Conservation (phyloP, 2,888 invertebrate species). For the Norana najaformis region DNA sequence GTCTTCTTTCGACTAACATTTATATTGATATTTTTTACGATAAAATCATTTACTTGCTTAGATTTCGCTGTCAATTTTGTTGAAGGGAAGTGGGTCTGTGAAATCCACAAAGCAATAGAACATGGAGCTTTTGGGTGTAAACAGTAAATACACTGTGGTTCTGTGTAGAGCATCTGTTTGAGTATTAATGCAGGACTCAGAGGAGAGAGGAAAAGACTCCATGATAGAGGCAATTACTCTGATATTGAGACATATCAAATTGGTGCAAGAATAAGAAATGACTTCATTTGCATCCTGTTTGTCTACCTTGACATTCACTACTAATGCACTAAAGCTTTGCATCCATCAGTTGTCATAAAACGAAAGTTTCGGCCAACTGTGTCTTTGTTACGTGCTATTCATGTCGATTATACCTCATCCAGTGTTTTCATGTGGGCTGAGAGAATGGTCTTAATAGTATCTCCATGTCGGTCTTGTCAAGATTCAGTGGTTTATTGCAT, state of each 20-base stretch:
- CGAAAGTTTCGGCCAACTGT: slow-evolving; percentile 9
- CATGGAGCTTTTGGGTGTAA: not conserved
- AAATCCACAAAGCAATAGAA: not conserved
- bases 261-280: not conserved
- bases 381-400: not conserved
- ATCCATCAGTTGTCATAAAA: not conserved
- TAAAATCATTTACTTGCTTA: not conserved
- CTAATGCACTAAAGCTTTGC: not conserved
- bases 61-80: not conserved
- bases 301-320: not conserved
- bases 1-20: not conserved
- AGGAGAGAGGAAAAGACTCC: not conserved
- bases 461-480: not conserved
- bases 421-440: not conserved
- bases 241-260: not conserved
- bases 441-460: not conserved
- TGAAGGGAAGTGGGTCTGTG: not conserved
- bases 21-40: not conserved
- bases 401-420: not conserved
- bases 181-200: not conserved
- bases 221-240: not conserved
- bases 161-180: slow-evolving; percentile 5
- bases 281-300: not conserved
- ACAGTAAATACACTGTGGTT: not conserved
- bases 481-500: slow-evolving; percentile 3